Percentiles rank a stretch among this genome's conserved stretches.
phyloP scores from a whole-genome alignment of 2,113 vertebrate genomes.

The Melanerpes formicivorus region DNA sequence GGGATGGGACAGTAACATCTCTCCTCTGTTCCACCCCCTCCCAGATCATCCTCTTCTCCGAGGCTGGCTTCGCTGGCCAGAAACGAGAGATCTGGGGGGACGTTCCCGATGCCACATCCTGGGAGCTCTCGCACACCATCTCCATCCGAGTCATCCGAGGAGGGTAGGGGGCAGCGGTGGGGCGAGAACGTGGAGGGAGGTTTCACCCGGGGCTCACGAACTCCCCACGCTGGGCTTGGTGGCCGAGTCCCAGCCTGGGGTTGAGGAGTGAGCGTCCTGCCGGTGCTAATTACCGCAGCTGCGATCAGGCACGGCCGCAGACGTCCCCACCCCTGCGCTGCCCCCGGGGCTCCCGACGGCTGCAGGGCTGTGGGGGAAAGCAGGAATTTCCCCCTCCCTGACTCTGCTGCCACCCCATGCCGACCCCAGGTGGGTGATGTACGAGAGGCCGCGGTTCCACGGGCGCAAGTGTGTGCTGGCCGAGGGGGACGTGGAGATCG shows the following conservation, averaged over 20 bases:
- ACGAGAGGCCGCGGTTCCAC: constrained; percentile 88
- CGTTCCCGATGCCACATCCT: constrained; percentile 79
- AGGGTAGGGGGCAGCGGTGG: constrained; percentile 78
- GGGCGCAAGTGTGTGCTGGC: constrained; percentile 89
- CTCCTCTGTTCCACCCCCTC: background rate
- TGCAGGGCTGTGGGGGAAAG: background rate
- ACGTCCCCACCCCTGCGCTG: background rate
- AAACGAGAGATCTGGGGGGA: constrained; percentile 84
- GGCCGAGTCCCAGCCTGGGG: background rate
- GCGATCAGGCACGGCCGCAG: background rate
- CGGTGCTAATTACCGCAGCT: accelerated
- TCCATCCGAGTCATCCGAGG: constrained; percentile 90
- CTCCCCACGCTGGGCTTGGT: accelerated
- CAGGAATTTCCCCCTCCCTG: accelerated
- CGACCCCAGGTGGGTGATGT: constrained; percentile 88
- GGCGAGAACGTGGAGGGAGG: background rate
- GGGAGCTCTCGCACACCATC: constrained; percentile 84
- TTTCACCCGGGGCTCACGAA: accelerated
- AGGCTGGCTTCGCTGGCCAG: constrained; percentile 80
- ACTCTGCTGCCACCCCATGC: background rate
- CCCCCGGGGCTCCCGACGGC: background rate
- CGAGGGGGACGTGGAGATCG: constrained; percentile 88
- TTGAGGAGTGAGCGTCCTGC: background rate
- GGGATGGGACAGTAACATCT: background rate
- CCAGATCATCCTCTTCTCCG: constrained; percentile 89